Percentiles rank a stretch among this genome's conserved stretches.
Conservation (phyloP, 1,140 invertebrate species). For the Tenebrio molitor region DNA sequence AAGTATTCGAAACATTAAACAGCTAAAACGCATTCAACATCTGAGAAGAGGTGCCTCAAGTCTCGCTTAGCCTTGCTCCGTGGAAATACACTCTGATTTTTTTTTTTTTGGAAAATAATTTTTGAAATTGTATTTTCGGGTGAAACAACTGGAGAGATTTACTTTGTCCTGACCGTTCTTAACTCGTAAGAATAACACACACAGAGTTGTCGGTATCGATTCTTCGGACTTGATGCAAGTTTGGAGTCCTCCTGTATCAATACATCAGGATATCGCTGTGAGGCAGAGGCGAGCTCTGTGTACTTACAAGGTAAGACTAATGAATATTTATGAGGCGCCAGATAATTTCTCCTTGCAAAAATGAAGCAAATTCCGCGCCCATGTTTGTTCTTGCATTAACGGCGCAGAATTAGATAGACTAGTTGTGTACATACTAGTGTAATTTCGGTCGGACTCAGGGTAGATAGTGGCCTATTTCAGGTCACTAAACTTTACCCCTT, state of each 20-base stretch:
- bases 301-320: background rate
- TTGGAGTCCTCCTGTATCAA: background rate
- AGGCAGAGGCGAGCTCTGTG: conserved; percentile 8
- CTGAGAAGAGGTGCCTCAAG: too few species aligned
- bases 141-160: too few species aligned
- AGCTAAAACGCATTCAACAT: too few species aligned
- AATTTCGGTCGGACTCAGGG: conserved; percentile 22
- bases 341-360: conserved; percentile 9
- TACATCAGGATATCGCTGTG: background rate
- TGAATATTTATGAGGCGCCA: conserved; percentile 10
- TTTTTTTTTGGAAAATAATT: too few species aligned
- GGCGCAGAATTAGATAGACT: conserved; percentile 28
- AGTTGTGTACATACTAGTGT: conserved; percentile 36
- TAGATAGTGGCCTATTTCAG: conserved; percentile 35
- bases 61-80: too few species aligned
- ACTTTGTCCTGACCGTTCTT: too few species aligned
- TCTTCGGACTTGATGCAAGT: background rate
- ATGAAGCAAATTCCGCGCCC: background rate
- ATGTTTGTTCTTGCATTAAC: conserved; percentile 34
- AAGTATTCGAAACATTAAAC: too few species aligned
- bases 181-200: too few species aligned
- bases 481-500: conserved; percentile 39
- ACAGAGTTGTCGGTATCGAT: background rate
- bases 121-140: too few species aligned
- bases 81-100: too few species aligned